These are phyloP conservation scores for Drosophila triauraria DNA, from an alignment of 1,140 invertebrate species.

Conservation along the genomic window DNA sequence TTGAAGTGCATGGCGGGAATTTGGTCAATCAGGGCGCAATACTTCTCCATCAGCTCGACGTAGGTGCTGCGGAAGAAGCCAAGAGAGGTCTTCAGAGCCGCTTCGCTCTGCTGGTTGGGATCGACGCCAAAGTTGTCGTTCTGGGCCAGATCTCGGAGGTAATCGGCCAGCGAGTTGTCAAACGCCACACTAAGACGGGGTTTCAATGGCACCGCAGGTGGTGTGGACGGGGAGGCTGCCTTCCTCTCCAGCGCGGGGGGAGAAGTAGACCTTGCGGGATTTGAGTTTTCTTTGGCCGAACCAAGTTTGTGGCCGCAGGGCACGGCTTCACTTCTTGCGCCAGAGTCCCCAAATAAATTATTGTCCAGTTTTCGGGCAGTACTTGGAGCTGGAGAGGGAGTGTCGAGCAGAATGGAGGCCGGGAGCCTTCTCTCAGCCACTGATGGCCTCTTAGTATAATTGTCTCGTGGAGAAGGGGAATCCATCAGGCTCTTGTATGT, in stretches of 20 bases:
- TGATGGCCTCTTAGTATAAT: neutral
- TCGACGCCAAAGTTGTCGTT: constrained; percentile 68
- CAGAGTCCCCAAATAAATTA: neutral
- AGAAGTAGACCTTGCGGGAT: neutral
- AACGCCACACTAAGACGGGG: constrained; percentile 68
- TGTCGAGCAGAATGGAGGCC: neutral
- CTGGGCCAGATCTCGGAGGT: constrained; percentile 63
- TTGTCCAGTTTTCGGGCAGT: neutral
- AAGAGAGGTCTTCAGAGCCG: constrained; percentile 35
- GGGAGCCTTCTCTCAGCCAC: neutral
- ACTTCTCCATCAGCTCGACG: constrained; percentile 79
- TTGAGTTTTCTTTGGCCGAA: constrained; percentile 19
- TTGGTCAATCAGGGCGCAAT: constrained; percentile 77
- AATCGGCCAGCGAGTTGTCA: constrained; percentile 65
- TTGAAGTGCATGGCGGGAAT: constrained; percentile 75
- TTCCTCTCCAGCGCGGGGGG: neutral
- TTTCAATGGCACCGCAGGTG: constrained; percentile 14
- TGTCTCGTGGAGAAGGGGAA: neutral
- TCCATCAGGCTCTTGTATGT: neutral
- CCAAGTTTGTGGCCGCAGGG: constrained; percentile 10
- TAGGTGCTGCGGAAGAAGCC: constrained; percentile 63
- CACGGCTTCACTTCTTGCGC: neutral
- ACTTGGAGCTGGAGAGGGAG: neutral
- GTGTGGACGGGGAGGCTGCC: neutral
- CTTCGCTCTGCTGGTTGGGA: constrained; percentile 49